phyloP scores from a whole-genome alignment of 2,113 vertebrate genomes.

The Mystacornis crossleyi region DNA sequence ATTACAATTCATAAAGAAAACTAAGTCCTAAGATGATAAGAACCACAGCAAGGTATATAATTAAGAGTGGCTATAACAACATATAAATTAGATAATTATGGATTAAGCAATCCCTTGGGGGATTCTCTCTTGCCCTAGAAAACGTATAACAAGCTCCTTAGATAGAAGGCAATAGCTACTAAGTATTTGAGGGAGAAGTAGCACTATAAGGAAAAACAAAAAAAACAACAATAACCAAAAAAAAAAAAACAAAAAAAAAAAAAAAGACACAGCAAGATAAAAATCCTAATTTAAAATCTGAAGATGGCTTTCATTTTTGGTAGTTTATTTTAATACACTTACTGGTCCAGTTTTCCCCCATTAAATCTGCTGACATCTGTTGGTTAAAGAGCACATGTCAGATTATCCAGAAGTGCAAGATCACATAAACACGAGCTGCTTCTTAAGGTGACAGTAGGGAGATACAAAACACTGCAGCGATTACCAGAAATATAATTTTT shows the following conservation, averaged over 20 bases:
- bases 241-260: not conserved
- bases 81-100: slow-evolving; percentile 64
- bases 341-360: slow-evolving; percentile 8
- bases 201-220: not conserved
- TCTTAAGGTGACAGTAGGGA: slow-evolving; percentile 51
- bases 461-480: slow-evolving; percentile 44
- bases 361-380: slow-evolving; percentile 38
- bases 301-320: not conserved
- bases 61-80: slow-evolving; percentile 39
- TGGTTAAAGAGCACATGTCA: not conserved
- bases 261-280: not conserved
- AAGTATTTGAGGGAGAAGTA: not conserved
- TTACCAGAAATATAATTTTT: slow-evolving; percentile 27
- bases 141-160: not conserved
- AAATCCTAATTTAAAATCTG: not conserved
- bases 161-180: not conserved
- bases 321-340: slow-evolving; percentile 21
- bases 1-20: not conserved
- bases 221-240: not conserved
- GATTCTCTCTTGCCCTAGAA: slow-evolving; percentile 38
- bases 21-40: not conserved
- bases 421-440: slow-evolving; percentile 37
- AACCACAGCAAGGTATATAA: slow-evolving; percentile 50
- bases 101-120: slow-evolving; percentile 41
- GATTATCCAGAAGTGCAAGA: slow-evolving; percentile 30